phyloP scores from a whole-genome alignment of 2,888 invertebrate species.

The Agrotis clavis region DNA sequence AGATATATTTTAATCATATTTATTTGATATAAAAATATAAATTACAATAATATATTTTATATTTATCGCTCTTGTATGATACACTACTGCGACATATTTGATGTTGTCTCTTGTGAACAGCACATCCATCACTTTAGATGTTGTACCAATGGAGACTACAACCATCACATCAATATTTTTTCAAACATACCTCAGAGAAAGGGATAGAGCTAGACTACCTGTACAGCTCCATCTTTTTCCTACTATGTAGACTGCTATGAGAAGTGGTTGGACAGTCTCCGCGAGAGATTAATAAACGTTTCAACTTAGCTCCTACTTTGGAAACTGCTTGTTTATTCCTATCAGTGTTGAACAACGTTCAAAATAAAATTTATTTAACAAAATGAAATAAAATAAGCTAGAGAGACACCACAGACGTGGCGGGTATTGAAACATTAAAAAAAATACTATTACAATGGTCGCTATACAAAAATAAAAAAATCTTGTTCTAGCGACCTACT shows the following conservation, averaged over 20 bases:
- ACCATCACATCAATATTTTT: too few species aligned
- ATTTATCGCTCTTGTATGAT: conserved; percentile 24
- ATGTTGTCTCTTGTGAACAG: conserved; percentile 28
- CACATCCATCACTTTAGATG: conserved; percentile 44
- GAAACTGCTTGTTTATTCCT: background rate
- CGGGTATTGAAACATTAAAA: background rate
- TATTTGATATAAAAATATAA: background rate
- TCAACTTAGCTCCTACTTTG: background rate
- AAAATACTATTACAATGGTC: too few species aligned
- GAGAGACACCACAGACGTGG: background rate
- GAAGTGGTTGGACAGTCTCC: too few species aligned
- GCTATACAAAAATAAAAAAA: too few species aligned
- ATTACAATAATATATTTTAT: background rate
- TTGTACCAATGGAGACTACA: conserved; percentile 25
- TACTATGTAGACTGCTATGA: too few species aligned
- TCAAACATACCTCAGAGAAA: too few species aligned
- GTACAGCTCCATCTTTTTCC: too few species aligned
- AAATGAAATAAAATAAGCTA: background rate
- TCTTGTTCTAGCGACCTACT: too few species aligned
- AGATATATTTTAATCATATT: background rate
- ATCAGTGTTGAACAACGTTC: too few species aligned
- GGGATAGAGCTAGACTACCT: too few species aligned
- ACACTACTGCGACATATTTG: conserved; percentile 9
- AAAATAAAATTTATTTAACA: background rate
- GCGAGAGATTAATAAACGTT: background rate